Evolutionary conservation across 2,888 invertebrate species (phyloP), one percentile per base, ranked within the genome.

Genomic region (Scaptomyza caliginosa): DNA sequence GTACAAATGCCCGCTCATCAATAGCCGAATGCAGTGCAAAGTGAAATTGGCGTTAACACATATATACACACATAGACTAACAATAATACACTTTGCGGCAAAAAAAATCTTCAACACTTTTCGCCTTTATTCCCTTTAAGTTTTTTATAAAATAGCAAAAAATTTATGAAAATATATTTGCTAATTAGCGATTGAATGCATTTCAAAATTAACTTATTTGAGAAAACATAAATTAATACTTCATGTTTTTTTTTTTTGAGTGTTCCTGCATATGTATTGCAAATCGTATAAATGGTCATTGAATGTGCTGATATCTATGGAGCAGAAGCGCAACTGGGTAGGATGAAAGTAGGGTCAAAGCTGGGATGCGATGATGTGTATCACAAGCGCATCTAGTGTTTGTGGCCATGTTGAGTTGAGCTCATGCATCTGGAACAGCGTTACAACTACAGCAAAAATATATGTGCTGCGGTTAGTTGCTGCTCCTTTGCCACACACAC

Each of bases 1-100:
- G 75, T 79, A 80, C 60, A 82, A 85, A 82, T 80, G 76, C 56
- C 59, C 63, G 51, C 52, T 67, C 80, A 80, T 80, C 80, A 85
- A 80, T 85, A 82, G 60, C 74, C 59, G 55, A 64, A 17, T 28
- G 36, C 38, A 36, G 42, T 32, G 48, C 58, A 66, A 72, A 72
- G 54, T 67, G 60, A 72, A 77, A 84, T 74, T 65, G 79, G 39
- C 78, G 62, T 64, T 68, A 73, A 75, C 67, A 49, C 24, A 46
- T 46, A 56, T 50, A 54, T 34, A 66, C 42, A 57, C 23, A 49
- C 26, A 3, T 2, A 28, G 3, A 10, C 26, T n/a, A n/a, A n/a
- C n/a, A n/a, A n/a, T n/a, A n/a, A n/a, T n/a, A n/a, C n/a, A n/a
- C n/a, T n/a, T n/a, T n/a, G n/a, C n/a, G n/a, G n/a, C n/a, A n/a